Evolutionary conservation across 2,888 invertebrate species (phyloP), one percentile per base, ranked within the genome.

Genomic region (Callinectes sapidus): DNA sequence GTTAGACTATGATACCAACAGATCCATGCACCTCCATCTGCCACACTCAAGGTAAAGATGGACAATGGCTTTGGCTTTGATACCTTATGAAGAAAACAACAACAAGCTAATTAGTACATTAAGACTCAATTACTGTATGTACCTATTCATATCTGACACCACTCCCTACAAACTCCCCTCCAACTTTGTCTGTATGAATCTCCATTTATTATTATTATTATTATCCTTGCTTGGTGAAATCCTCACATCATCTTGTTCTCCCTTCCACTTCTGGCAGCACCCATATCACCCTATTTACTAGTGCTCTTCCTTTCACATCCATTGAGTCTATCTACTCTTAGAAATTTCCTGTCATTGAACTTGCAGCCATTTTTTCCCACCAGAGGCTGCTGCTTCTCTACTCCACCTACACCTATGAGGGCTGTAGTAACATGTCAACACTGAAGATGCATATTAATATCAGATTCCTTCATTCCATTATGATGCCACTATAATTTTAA

Each of bases 31-130:
- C 71, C 71, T 77, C 35, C 35, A 81, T 32, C 71, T 71, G 71
- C 71, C 28, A 71, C 81, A 35, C 18, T 16, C 32, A 81, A 13
- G 71, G 71, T 77, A 28, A n/a, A n/a, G 81, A 81, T 81, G 81
- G 81, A 81, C 35, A 81, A 81, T 77, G 71, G 71, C n/a, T 77
- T 28, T 77, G 71, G 71, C 28, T 28, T 77, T 77, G 71, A 28
- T 77, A 77, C 28, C 71, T 77, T 77, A n/a, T n/a, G 32, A 16
- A 81, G 18, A 35, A 28, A n/a, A 18, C 32, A 81, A 81, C 77
- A 81, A 32, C 35, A 81, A 14, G 35, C 81, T 35, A 16, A 16
- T 32, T 32, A 81, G 35, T 32, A 32, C 81, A 81, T 18, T 18
- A 35, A 81, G 81, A 35, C 81, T 35, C 35, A 35, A 81, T 35